Evolutionary conservation across 2,113 vertebrate genomes (phyloP).

Genomic region (Psephotus haematonotus): DNA sequence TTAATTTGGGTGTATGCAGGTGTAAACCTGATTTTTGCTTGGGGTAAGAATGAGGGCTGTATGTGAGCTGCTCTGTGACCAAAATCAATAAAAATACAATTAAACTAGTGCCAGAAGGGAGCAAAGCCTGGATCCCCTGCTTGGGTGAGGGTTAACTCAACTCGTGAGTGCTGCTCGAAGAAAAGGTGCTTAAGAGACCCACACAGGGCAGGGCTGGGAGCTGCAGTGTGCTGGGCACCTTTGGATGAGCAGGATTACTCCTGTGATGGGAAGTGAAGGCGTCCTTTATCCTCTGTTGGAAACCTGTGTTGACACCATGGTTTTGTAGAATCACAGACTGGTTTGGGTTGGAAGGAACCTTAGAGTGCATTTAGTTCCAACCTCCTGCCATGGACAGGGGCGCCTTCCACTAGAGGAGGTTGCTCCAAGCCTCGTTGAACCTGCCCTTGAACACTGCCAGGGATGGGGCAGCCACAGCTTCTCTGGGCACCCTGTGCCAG

Average conservation of each 20-base stretch:
- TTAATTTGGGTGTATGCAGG: neutral
- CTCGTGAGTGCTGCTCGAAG: neutral
- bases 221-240: neutral
- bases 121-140: neutral
- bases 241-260: neutral
- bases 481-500: neutral
- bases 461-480: neutral
- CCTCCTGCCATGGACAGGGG: neutral
- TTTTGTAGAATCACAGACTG: neutral
- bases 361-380: neutral
- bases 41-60: neutral
- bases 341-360: neutral
- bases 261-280: rapidly evolving
- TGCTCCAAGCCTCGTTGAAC: neutral
- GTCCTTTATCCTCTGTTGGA: neutral
- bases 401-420: neutral
- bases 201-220: neutral
- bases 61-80: neutral
- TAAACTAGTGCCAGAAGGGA: neutral
- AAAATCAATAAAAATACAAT: neutral
- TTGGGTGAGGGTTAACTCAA: neutral
- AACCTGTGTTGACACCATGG: neutral
- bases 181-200: neutral
- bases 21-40: neutral
- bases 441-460: neutral